Evolutionary conservation across 2,113 vertebrate genomes (phyloP), one percentile per base, ranked within the genome.

Genomic region (Acanthochromis polyacanthus): DNA sequence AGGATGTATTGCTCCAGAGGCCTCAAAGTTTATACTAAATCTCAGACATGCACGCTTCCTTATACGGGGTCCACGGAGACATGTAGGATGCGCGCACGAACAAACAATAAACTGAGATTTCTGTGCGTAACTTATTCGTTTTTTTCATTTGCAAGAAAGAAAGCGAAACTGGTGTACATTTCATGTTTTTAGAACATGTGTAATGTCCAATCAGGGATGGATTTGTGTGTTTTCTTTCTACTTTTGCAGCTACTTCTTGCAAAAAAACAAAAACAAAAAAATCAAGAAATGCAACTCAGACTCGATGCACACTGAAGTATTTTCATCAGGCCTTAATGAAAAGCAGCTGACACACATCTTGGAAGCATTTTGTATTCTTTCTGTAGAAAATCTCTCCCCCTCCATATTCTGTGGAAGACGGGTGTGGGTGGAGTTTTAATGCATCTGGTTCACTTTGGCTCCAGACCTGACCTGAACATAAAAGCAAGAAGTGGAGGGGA

Each of bases 361-460:
- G 75, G 57, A 78, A 43, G n/a, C 53, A 71, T 86, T 90, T 79
- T 81, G 5, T 55, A 11, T 64, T 82, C 16, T 71, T 28, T 76
- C 14, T 73, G 51, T n/a, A 23, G 5, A 77, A 12, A 43, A 43
- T 36, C 5, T 70, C 20, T 22, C 0, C 0, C 11, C 40, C 17
- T 9, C 15, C 46, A 15, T 48, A 15, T 20, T 80, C 58, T 52
- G 52, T 72, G 46, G 57, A 83, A 77, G 70, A 64, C 5, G 43
- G 43, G 67, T 67, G 79, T 62, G 64, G 78, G 72, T 25, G 68
- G 65, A 30, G 59, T 30, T 74, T 59, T 15, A 5, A 19, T 52
- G 83, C 89, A 92, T 91, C 90, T 91, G 92, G 84, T 87, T 74
- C 65, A 78, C 46, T 66, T 87, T 51, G 51, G 36, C 16, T 70